A percentile compares a stretch with the other conserved stretches of the same genome.
These are phyloP conservation scores for Hesperia comma DNA, from an alignment of 2,888 invertebrate species.

Conservation along the genomic window DNA sequence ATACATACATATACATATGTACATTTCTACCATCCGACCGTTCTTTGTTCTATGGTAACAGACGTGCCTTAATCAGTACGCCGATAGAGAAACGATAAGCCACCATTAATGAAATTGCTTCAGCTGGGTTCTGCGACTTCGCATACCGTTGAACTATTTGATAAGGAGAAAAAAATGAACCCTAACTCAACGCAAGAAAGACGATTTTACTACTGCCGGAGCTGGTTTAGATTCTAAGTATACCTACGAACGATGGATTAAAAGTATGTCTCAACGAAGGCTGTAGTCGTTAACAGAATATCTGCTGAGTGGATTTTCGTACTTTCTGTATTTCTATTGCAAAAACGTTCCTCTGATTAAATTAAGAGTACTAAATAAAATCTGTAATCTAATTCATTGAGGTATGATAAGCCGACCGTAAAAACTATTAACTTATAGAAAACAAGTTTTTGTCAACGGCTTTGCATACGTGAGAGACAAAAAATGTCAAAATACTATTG, in stretches of 20 bases:
- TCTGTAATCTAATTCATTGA: too few species aligned
- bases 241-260: slow-evolving; percentile 16
- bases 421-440: too few species aligned
- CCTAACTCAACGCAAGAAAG: slow-evolving; percentile 23
- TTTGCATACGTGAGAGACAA: too few species aligned
- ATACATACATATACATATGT: too few species aligned
- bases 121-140: slow-evolving; percentile 35
- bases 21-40: not conserved
- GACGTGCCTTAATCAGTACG: slow-evolving; percentile 48
- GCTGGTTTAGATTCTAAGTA: slow-evolving; percentile 1
- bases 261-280: slow-evolving; percentile 32
- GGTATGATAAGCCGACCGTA: too few species aligned
- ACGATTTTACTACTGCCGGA: slow-evolving; percentile 12
- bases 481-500: too few species aligned
- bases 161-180: slow-evolving; percentile 25
- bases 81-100: slow-evolving; percentile 45
- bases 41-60: slow-evolving; percentile 34
- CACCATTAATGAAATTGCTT: slow-evolving; percentile 52
- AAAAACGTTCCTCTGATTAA: too few species aligned
- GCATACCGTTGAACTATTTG: slow-evolving; percentile 36
- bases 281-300: slow-evolving; percentile 18
- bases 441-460: too few species aligned
- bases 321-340: too few species aligned
- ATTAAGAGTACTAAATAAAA: too few species aligned
- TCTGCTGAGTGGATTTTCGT: slow-evolving; percentile 2